Evolutionary conservation across 2,888 invertebrate species (phyloP), one percentile per base, ranked within the genome.

Genomic region (Aspidapion aeneum): DNA sequence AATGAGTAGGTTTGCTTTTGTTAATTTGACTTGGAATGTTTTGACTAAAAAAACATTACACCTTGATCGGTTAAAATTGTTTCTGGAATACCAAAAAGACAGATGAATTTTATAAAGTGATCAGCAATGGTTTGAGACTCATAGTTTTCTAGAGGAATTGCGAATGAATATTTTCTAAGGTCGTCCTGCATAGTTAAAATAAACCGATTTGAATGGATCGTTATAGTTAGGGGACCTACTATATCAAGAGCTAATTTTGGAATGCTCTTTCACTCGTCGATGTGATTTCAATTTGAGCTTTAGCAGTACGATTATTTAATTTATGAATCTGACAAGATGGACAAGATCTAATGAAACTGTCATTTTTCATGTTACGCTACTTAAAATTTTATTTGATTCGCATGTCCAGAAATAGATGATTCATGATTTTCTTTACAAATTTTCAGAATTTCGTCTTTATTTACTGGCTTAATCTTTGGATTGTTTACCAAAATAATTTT

Each of bases 1-100:
- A n/a, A n/a, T n/a, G n/a, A n/a, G n/a, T n/a, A n/a, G n/a, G n/a
- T n/a, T n/a, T n/a, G n/a, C n/a, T n/a, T n/a, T n/a, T n/a, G n/a
- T n/a, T n/a, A n/a, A n/a, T n/a, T n/a, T n/a, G n/a, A n/a, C n/a
- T n/a, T n/a, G n/a, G n/a, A n/a, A n/a, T n/a, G n/a, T n/a, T n/a
- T n/a, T n/a, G n/a, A n/a, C n/a, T 73, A 69, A 0, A 55, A 66
- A 54, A 70, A 69, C 58, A 71, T 69, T 55, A 21, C 21, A 18
- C 70, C 79, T 71, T 76, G 74, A 64, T 81, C 79, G 0, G 78
- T 73, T 0, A 80, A 59, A 21, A 78, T 70, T 2, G 60, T 60
- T 66, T 75, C 72, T 1, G 78, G 77, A 7, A 78, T 74, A 12
- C 78, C 77, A 63, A 77, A 76, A 1, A 9, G 21, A 16, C 51